Evolutionary conservation across 2,113 vertebrate genomes (phyloP), one percentile per base, ranked within the genome.

Genomic region (Riparia riparia): DNA sequence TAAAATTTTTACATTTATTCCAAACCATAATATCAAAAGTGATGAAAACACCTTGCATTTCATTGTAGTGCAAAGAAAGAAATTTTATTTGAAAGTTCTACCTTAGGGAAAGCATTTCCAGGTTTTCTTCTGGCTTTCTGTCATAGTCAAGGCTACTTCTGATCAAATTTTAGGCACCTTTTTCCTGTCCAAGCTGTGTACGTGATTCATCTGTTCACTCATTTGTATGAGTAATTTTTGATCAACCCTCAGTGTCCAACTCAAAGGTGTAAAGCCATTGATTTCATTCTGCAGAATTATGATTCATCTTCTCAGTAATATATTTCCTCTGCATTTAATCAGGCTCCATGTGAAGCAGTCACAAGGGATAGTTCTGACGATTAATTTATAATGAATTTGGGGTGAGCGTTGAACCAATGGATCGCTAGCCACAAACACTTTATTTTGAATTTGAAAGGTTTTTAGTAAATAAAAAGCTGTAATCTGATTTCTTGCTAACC

Each of bases 241-340:
- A 95, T 74, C 17, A 17, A 54, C 79, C 70, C 81, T 90, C 14
- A 37, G 16, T 63, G 90, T 91, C 37, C 86, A 89, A 44, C 77
- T 90, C 71, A 68, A 87, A 96, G 93, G 91, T 86, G 92, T 94
- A 95, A 97, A 96, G 76, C 91, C 88, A 93, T 84, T 95, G 90
- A 91, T 97, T 97, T 95, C 10, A 5, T 95, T 95, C 83, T 95
- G 80, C 78, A 93, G 73, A 89, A 94, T 89, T 89, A 69, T 97
- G 96, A 97, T 94, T 98, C 93, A 96, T 84, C 56, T 72, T 88
- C 89, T 82, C 82, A 60, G 78, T 94, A 89, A 76, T 79, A 76
- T 89, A 82, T 93, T 86, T 95, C 76, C 92, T 85, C 78, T 93
- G 54, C 89, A 73, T 90, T 82, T 94, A 95, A 93, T 80, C 92